Evolutionary conservation across 2,888 invertebrate genomes (phyloP).

Genomic region (Esperia sulphurella): DNA sequence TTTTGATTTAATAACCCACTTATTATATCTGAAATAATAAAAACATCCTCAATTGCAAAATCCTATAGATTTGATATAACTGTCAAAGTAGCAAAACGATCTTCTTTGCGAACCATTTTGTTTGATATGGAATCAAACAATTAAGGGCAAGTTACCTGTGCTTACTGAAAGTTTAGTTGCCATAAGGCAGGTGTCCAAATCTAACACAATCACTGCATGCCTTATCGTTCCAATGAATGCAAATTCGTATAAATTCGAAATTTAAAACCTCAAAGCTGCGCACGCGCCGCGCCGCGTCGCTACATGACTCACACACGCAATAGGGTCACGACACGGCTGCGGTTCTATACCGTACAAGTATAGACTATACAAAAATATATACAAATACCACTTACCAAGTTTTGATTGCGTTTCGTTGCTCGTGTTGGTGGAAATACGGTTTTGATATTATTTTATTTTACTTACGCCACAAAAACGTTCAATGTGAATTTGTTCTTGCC

Average conservation of each 20-base stretch:
- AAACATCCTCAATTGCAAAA: no score
- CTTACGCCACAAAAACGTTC: no score
- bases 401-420: slow-evolving; percentile 58
- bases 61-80: no score
- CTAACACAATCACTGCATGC: slow-evolving; percentile 29
- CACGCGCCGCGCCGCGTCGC: slow-evolving; percentile 54
- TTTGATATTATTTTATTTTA: neutral
- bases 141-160: no score
- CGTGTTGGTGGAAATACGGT: neutral
- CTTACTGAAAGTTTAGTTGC: no score
- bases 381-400: slow-evolving; percentile 50
- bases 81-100: no score
- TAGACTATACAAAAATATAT: slow-evolving; percentile 36
- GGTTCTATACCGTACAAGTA: slow-evolving; percentile 29
- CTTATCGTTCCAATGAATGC: slow-evolving; percentile 46
- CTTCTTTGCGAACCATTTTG: no score
- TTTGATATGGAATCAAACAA: no score
- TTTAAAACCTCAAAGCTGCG: slow-evolving; percentile 66
- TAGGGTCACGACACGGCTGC: slow-evolving; percentile 69
- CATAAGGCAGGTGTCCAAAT: neutral
- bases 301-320: slow-evolving; percentile 71
- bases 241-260: slow-evolving; percentile 63
- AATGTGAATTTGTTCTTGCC: no score
- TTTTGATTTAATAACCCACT: no score
- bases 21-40: no score